phyloP scores from a whole-genome alignment of 2,797 vertebrate species.

The Clarias pachynema region DNA sequence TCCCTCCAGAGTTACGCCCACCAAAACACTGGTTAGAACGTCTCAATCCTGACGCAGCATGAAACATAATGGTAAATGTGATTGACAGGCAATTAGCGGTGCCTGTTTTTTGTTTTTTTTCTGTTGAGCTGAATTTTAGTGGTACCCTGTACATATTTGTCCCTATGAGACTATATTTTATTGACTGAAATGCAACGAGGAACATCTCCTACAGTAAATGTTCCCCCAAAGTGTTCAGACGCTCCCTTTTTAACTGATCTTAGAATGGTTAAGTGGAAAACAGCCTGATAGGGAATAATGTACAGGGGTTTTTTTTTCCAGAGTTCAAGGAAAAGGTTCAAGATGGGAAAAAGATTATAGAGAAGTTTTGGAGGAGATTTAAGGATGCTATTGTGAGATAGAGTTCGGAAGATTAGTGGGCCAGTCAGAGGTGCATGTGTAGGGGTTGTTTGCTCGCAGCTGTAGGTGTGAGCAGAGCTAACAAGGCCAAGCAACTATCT shows the following conservation, averaged over 20 bases:
- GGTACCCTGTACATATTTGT: not conserved
- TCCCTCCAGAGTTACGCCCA: not conserved
- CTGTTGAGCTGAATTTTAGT: not conserved
- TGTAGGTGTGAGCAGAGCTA: slow-evolving; percentile 50
- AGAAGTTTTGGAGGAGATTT: slow-evolving; percentile 23
- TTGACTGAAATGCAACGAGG: not conserved
- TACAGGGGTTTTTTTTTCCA: not conserved
- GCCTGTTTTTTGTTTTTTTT: too few relatives aligned
- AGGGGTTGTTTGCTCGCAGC: slow-evolving; percentile 40
- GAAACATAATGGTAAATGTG: not conserved
- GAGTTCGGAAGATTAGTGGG: slow-evolving; percentile 7
- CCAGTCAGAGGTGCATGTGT: slow-evolving; percentile 28
- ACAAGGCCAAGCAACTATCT: slow-evolving; percentile 43
- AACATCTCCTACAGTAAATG: too few relatives aligned
- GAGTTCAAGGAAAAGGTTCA: not conserved
- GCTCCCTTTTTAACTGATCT: not conserved
- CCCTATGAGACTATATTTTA: not conserved
- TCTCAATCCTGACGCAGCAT: not conserved
- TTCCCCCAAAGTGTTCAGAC: not conserved
- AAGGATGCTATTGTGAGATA: slow-evolving; percentile 8
- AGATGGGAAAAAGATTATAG: not conserved
- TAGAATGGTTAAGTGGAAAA: not conserved
- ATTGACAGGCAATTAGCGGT: not conserved
- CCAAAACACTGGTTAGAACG: not conserved
- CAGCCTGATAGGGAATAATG: not conserved